Base-by-base conservation (phyloP, 2,888 invertebrate genomes). In the Sarcophaga variegata region DNA sequence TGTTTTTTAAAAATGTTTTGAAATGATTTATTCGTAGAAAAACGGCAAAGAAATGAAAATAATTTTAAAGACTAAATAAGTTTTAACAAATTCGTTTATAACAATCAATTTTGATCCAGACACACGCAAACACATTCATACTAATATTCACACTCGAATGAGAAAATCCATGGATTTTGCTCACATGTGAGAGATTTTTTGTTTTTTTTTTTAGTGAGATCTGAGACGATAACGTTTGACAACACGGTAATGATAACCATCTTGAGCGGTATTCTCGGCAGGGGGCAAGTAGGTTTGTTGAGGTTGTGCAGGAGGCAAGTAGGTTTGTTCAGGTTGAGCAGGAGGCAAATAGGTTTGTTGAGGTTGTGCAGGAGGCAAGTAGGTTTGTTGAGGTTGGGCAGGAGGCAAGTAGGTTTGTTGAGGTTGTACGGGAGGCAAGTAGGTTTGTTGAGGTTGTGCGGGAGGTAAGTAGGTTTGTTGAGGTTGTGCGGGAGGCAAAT, bases 171-270 rank as follows among this genome's bases (percentile, higher is more conserved):
- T 20, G 12, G 37, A 37, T 4, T 27, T 27, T 49, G 6, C 11
- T 5, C 14, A 27, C 14, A 10, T 63, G 4, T 12, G 25, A 64
- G 4, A 0, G 37, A 37, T 0, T 37, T 37, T 37, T 37, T 20
- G 20, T 20, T 8, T 37, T 37, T 37, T 37, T 37, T n/a, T 63
- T 88, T 85, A 88, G 20, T 89, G 88, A 47, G 88, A 85, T 85
- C 89, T 90, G 78, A 88, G 87, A 70, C 88, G 89, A 83, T 89
- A 89, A 67, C 83, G 77, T 22, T 88, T 89, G 11, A 89, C 89
- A 20, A 88, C 87, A 59, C 81, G 88, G 70, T 89, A 90, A 49
- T 76, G 89, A 64, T 89, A 89, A 62, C 90, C 89, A 66, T 89
- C 89, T 63, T 86, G 76, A 76, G 63, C 83, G 25, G 49, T 17